Evolutionary conservation across 1,140 invertebrate genomes (phyloP), one percentile per base, ranked within the genome.

Genomic region (Anthonomus grandis): DNA sequence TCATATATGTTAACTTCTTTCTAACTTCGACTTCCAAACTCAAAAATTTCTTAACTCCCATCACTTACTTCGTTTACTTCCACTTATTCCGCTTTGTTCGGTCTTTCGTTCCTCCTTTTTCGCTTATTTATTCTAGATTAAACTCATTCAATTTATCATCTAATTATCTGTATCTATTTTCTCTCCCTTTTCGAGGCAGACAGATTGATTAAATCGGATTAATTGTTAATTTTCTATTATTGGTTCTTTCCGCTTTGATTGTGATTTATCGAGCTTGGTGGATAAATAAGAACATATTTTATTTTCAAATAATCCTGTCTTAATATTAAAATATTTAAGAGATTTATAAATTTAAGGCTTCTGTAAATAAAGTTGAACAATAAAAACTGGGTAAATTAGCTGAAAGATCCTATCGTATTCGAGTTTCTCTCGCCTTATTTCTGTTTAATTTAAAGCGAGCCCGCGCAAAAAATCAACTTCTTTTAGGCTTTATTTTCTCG

Each of bases 31-130:
- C n/a, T n/a, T n/a, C n/a, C n/a, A n/a, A n/a, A n/a, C n/a, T n/a
- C n/a, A n/a, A n/a, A n/a, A n/a, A n/a, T n/a, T n/a, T n/a, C n/a
- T n/a, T n/a, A n/a, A n/a, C n/a, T n/a, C n/a, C 67, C 67, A 67
- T 70, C 69, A 70, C 67, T 69, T 65, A 69, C 62, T 69, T 70
- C 67, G 67, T 65, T 70, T 70, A 70, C 64, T 67, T 67, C 59
- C 69, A 70, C 67, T 69, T 69, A 69, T 57, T 66, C 63, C 62
- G 54, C 67, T 67, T 63, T 68, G 61, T 65, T 66, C 62, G 63
- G 63, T 61, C 45, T 27, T 56, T n/a, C n/a, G n/a, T 42, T 67
- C 60, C 62, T 62, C 57, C 64, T 49, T 66, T 69, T 69, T 64
- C 66, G 68, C 63, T 68, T 68, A 70, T 68, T 68, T 68, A 70